Evolutionary conservation across 2,113 vertebrate genomes (phyloP).

Genomic region (Pitta sordida): DNA sequence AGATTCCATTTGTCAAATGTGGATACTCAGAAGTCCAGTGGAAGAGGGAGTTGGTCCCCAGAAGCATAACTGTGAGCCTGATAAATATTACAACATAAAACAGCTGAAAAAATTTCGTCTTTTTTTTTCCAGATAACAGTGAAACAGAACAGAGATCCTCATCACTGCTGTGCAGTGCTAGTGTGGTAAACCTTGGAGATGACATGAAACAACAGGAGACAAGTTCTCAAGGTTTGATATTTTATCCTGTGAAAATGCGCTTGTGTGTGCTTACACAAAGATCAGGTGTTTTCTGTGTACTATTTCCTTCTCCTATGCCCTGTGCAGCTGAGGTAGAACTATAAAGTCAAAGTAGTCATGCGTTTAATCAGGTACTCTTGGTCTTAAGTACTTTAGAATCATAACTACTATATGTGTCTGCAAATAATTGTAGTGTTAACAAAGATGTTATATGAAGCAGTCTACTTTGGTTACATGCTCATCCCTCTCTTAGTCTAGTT

Average conservation of each 20-base stretch:
- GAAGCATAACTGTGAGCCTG: not conserved
- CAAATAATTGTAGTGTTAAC: not conserved
- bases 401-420: not conserved
- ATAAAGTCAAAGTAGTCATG: not conserved
- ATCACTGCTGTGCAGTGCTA: conserved; percentile 20
- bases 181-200: conserved; percentile 57
- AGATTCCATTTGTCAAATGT: not conserved
- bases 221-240: not conserved
- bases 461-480: not conserved
- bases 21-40: not conserved
- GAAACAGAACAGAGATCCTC: conserved; percentile 57
- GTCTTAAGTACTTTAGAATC: not conserved
- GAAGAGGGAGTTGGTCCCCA: not conserved
- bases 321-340: not conserved
- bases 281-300: not conserved
- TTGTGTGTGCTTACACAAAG: not conserved
- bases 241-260: not conserved
- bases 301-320: not conserved
- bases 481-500: not conserved
- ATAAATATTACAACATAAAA: not conserved
- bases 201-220: conserved; percentile 46
- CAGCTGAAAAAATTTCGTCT: not conserved
- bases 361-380: not conserved
- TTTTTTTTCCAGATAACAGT: conserved; percentile 64
- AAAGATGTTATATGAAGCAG: not conserved